These are phyloP conservation scores for Lepidonotus clava DNA, from an alignment of 2,888 invertebrate genomes.

Conservation along the genomic window DNA sequence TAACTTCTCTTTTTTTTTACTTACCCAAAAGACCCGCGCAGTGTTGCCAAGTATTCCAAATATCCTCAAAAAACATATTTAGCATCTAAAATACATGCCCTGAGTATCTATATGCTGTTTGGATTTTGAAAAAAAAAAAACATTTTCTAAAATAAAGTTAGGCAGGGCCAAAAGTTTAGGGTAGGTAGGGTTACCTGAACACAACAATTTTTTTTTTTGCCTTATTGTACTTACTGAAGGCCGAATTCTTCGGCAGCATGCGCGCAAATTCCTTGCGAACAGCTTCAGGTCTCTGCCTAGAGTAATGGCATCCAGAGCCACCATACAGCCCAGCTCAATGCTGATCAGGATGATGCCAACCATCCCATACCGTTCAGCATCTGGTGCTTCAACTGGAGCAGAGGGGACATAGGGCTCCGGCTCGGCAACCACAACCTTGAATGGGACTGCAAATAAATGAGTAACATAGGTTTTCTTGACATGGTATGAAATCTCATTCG, in stretches of 20 bases:
- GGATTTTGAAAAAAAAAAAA: no score
- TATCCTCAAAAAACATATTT: no score
- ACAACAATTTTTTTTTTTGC: no score
- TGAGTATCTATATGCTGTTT: no score
- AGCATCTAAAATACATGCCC: no score
- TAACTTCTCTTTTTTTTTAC: no score
- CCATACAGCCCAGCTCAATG: not conserved
- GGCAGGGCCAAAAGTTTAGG: no score
- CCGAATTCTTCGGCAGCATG: not conserved
- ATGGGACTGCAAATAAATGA: not conserved
- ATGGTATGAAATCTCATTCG: no score
- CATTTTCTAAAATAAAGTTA: no score
- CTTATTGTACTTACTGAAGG: not conserved
- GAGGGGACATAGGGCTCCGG: not conserved
- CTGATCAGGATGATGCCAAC: not conserved
- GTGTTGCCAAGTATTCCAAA: no score
- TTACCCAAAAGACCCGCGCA: no score
- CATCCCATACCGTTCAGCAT: not conserved
- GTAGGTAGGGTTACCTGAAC: no score
- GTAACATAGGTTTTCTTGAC: not conserved
- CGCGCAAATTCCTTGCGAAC: not conserved
- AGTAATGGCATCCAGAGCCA: not conserved
- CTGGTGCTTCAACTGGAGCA: not conserved
- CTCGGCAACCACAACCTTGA: not conserved
- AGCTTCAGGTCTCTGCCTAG: not conserved